Evolutionary conservation across 1,140 invertebrate genomes (phyloP).

Genomic region (Listronotus bonariensis): DNA sequence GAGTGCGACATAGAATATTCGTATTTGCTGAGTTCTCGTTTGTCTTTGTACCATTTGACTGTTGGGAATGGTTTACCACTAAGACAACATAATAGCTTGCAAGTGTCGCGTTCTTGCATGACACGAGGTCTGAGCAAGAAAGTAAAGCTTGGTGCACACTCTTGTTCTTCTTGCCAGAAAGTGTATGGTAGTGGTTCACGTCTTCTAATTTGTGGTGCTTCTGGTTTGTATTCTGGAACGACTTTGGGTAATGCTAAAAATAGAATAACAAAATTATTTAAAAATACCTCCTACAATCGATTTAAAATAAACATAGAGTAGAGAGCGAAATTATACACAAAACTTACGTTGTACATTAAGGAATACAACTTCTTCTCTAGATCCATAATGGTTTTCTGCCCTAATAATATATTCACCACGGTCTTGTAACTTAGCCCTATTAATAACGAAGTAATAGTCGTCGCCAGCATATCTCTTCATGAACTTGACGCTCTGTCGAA

Average conservation of each 20-base stretch:
- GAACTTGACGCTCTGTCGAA: slow-evolving; percentile 98
- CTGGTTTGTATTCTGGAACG: slow-evolving; percentile 76
- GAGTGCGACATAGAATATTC: slow-evolving; percentile 88
- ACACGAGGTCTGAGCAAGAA: slow-evolving; percentile 96
- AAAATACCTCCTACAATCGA: too few species aligned
- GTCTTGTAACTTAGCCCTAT: slow-evolving; percentile 91
- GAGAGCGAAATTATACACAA: too few species aligned
- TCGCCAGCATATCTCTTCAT: slow-evolving; percentile 97
- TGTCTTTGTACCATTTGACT: slow-evolving; percentile 93
- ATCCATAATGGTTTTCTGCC: slow-evolving; percentile 97
- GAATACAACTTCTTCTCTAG: slow-evolving; percentile 94
- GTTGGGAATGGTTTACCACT: slow-evolving; percentile 92
- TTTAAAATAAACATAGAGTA: too few species aligned
- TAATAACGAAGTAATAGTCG: slow-evolving; percentile 97
- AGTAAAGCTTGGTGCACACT: slow-evolving; percentile 91
- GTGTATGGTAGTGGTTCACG: slow-evolving; percentile 82
- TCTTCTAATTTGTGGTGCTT: slow-evolving; percentile 71
- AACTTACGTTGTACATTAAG: slow-evolving; percentile 93
- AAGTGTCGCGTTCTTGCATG: slow-evolving; percentile 93
- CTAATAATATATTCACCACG: slow-evolving; percentile 96
- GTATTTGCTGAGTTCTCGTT: slow-evolving; percentile 84
- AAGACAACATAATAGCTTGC: slow-evolving; percentile 96
- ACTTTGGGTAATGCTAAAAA: slow-evolving; percentile 78
- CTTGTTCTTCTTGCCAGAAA: slow-evolving; percentile 87
- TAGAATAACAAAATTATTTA: neutral